Evolutionary conservation across 1,140 invertebrate species (phyloP), one percentile per base, ranked within the genome.

Genomic region (Harpegnathos saltator): DNA sequence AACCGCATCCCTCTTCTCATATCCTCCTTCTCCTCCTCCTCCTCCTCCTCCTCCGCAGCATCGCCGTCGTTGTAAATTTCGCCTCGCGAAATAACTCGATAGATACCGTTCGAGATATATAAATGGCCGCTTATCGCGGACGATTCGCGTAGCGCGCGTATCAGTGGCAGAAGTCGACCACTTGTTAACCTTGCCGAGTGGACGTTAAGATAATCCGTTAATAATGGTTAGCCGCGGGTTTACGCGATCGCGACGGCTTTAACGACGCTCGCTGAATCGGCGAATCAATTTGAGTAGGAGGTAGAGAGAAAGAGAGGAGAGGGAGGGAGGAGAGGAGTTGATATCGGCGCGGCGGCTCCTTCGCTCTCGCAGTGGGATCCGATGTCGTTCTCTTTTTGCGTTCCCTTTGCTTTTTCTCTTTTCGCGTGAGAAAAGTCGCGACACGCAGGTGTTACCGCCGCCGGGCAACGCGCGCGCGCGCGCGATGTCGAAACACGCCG

Each of bases 401-500:
- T 44, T 44, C 11, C 11, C 0, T 44, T 44, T 44, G 9, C 3
- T 3, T 65, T 65, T 38, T 69, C 56, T 72, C 24, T 62, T 78
- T 58, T 58, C 3, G 58, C 52, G 63, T 69, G 75, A 58, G 65
- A 80, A 69, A 78, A 80, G 52, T 44, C 54, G 33, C 29, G 52
- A 56, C 74, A 38, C 11, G 17, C 83, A 69, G 63, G 33, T 84
- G 54, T 83, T 68, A 59, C 24, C 17, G 48, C 75, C 65, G 48
- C 29, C 38, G 63, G 63, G 24, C 59, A 77, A 84, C 17, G 63
- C n/a, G 63, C 22, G 68, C 17, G 69, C 17, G 63, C n/a, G 63
- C 22, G 68, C 17, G 69, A 75, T 62, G 69, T 85, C 58, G 65
- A 77, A 69, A 63, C 33, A 33, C 59, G n/a, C 50, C 69, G 71